phyloP scores from a whole-genome alignment of 1,140 invertebrate species.

The Brachionus asplanchnoidis region DNA sequence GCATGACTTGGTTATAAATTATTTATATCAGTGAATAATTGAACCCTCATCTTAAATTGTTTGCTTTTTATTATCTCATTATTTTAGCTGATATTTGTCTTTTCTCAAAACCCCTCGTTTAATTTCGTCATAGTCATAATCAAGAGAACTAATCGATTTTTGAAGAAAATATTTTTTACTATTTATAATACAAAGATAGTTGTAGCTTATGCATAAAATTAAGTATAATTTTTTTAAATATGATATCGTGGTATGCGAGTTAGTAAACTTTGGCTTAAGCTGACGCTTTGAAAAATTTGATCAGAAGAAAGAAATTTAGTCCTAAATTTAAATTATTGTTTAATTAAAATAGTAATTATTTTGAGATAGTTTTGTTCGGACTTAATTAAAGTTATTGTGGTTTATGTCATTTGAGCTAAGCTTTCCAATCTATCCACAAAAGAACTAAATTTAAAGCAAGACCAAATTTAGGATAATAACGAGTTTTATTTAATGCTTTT shows the following conservation, averaged over 20 bases:
- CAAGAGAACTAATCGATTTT: neutral
- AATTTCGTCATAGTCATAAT: neutral
- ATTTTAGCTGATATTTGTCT: neutral
- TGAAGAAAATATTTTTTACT: neutral
- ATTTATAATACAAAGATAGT: neutral
- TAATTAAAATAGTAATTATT: neutral
- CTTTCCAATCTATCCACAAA: neutral
- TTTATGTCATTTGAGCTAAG: neutral
- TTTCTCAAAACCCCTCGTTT: neutral
- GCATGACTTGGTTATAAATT: neutral
- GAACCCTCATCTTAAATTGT: neutral
- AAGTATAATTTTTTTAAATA: neutral
- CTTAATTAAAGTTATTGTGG: neutral
- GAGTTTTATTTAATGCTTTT: neutral
- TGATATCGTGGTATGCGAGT: neutral
- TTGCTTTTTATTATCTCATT: neutral
- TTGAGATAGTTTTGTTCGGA: neutral
- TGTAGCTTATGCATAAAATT: neutral
- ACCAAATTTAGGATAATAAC: neutral
- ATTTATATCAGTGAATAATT: neutral
- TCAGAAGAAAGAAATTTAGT: neutral
- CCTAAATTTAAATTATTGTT: neutral
- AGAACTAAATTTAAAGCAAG: neutral
- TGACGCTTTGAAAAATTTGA: neutral
- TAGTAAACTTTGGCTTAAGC: neutral